Percentiles rank a stretch among this genome's conserved stretches.
Conservation (phyloP, 2,113 vertebrate genomes). For the Dasypus novemcinctus region DNA sequence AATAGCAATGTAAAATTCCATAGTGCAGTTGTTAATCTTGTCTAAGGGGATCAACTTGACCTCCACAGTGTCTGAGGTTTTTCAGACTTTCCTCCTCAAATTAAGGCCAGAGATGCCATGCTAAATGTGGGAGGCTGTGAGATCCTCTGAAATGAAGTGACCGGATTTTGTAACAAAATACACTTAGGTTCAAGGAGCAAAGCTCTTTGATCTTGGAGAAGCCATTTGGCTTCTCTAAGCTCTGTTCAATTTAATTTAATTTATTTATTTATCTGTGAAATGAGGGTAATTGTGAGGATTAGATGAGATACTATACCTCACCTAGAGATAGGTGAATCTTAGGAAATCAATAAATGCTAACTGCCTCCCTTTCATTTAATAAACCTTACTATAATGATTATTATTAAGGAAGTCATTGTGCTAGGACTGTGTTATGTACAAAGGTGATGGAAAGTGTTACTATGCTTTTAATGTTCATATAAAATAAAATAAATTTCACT, state of each 20-base stretch:
- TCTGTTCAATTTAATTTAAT: no score
- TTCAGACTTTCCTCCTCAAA: constrained; percentile 56
- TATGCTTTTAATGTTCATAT: background rate
- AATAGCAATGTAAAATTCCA: constrained; percentile 57
- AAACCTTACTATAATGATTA: constrained; percentile 16
- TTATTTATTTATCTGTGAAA: constrained; percentile 62
- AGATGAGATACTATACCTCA: background rate
- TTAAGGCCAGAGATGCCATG: constrained; percentile 32
- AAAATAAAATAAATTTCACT: constrained; percentile 32
- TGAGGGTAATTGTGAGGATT: background rate
- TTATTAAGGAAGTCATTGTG: background rate
- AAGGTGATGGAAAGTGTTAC: background rate
- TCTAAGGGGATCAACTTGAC: constrained; percentile 35
- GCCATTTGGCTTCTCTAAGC: background rate
- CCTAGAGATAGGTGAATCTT: background rate
- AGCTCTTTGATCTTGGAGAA: constrained; percentile 3
- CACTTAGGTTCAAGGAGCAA: background rate
- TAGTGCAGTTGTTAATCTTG: constrained; percentile 45
- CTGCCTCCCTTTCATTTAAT: background rate
- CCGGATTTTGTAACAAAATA: background rate
- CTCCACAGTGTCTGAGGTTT: constrained; percentile 55
- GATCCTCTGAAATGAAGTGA: background rate
- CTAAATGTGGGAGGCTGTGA: background rate
- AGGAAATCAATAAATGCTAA: background rate
- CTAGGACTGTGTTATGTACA: background rate